These are phyloP conservation scores for Diorhabda carinulata DNA, from an alignment of 1,140 invertebrate genomes.

Conservation along the genomic window DNA sequence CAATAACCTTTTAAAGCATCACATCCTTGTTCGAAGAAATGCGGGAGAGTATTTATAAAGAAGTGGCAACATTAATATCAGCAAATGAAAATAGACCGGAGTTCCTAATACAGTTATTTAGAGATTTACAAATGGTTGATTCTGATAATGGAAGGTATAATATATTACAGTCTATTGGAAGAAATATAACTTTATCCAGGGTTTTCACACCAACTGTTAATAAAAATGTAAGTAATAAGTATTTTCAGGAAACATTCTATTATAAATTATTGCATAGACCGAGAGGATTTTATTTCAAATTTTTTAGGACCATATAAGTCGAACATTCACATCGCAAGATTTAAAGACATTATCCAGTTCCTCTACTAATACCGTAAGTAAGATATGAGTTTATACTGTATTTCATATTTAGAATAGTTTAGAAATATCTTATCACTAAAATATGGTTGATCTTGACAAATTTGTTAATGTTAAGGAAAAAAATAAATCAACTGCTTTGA, in stretches of 20 bases:
- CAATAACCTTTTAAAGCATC: no score
- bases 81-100: conserved; percentile 66
- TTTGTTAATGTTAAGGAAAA: no score
- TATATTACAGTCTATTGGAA: conserved; percentile 58
- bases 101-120: conserved; percentile 62
- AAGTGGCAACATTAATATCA: conserved; percentile 64
- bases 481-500: no score
- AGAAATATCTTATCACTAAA: no score
- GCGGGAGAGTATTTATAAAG: conserved; percentile 64
- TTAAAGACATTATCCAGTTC: not conserved
- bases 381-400: no score
- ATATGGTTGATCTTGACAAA: no score
- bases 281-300: not conserved
- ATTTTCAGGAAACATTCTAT: no score
- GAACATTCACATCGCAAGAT: not conserved
- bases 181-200: conserved; percentile 40
- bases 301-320: not conserved
- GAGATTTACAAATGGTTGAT: conserved; percentile 61
- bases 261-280: no score
- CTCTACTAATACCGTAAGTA: not conserved
- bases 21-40: conserved; percentile 56
- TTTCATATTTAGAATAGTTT: no score
- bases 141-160: conserved; percentile 61
- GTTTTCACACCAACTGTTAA: conserved; percentile 24
- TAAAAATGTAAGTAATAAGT: conserved; percentile 24